Evolutionary conservation across 2,888 invertebrate species (phyloP).

Genomic region (Apotomis capreana): DNA sequence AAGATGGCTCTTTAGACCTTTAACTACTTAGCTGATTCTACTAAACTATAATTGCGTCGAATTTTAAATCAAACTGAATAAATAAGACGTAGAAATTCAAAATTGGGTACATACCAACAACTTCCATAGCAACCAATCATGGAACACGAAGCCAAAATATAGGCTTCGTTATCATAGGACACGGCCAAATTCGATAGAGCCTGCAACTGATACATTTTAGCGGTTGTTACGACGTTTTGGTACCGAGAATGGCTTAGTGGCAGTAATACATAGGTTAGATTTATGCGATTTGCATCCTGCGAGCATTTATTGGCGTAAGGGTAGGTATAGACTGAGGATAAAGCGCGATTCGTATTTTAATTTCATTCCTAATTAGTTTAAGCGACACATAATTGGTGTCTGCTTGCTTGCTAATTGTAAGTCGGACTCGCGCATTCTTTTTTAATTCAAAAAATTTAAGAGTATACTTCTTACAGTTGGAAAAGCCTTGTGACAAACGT

Average conservation of each 20-base stretch:
- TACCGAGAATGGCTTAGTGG: constrained; percentile 13
- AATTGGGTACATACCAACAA: constrained; percentile 7
- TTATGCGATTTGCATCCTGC: constrained; percentile 61
- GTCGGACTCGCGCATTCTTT: too few relatives aligned
- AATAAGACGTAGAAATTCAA: constrained; percentile 10
- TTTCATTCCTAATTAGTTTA: too few relatives aligned
- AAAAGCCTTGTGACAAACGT: too few relatives aligned
- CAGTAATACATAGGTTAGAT: constrained; percentile 50
- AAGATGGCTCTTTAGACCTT: too few relatives aligned
- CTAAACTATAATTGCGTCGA: too few relatives aligned
- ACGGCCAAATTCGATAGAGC: neutral
- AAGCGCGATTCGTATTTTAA: too few relatives aligned
- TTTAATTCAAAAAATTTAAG: too few relatives aligned
- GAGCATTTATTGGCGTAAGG: constrained; percentile 61
- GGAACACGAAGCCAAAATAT: constrained; percentile 16
- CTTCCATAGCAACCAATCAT: constrained; percentile 10
- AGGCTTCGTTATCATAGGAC: constrained; percentile 16
- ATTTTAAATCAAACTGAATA: neutral
- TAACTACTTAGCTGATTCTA: too few relatives aligned
- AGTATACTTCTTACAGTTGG: too few relatives aligned
- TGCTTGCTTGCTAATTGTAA: too few relatives aligned
- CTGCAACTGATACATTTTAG: neutral
- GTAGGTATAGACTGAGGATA: constrained; percentile 40
- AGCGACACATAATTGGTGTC: too few relatives aligned
- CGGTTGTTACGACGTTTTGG: neutral